phyloP scores from a whole-genome alignment of 2,797 vertebrate genomes.

The Staurois parvus region DNA sequence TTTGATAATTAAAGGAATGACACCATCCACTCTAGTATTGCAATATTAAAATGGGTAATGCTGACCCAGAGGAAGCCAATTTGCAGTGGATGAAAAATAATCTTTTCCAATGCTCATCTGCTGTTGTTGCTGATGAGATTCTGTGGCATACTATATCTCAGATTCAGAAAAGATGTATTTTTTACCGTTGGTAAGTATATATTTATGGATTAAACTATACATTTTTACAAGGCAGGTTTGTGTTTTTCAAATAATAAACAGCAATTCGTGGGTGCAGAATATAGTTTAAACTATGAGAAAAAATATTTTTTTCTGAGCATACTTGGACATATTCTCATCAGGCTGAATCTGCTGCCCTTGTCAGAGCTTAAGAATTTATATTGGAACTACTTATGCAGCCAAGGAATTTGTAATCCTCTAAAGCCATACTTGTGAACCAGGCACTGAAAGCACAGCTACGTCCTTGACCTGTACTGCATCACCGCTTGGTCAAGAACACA shows the following conservation, averaged over 20 bases:
- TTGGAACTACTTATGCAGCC: no score
- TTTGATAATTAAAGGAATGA: slow-evolving; percentile 42
- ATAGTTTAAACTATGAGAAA: not conserved
- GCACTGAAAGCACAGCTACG: no score
- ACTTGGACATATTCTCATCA: not conserved
- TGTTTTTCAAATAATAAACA: not conserved
- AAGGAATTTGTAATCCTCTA: no score
- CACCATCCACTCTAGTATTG: slow-evolving; percentile 2
- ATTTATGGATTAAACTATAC: not conserved
- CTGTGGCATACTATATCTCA: not conserved
- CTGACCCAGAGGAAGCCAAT: not conserved
- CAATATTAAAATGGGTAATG: not conserved
- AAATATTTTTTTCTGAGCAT: not conserved
- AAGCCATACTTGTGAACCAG: no score
- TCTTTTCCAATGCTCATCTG: not conserved
- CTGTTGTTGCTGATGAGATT: not conserved
- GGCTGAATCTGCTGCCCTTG: no score
- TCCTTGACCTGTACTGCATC: no score
- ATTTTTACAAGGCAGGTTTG: not conserved
- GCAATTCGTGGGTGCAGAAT: not conserved
- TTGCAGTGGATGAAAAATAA: not conserved
- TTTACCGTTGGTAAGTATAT: not conserved
- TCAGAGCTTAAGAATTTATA: no score
- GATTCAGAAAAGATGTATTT: not conserved
- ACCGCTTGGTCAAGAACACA: no score